Evolutionary conservation across 2,113 vertebrate genomes (phyloP), one percentile per base, ranked within the genome.

Genomic region (Columba janthina): DNA sequence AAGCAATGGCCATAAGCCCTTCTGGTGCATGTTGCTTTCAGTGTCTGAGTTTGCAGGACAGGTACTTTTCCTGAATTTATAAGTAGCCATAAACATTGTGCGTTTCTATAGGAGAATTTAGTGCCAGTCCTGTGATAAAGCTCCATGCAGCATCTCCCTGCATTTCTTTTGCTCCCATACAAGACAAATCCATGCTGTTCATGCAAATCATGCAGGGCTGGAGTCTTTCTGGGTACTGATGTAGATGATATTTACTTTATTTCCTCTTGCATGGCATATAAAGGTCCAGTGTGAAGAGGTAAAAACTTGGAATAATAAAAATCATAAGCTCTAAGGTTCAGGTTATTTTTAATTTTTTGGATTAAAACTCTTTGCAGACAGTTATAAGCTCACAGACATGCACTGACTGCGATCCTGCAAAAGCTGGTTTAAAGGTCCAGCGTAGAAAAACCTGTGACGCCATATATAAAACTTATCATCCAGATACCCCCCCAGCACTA

Each of bases 71-170:
- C 46, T 21, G 32, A 26, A 29, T 54, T 69, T 76, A 10, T 11
- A 17, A 40, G 50, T 4, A 57, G 18, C 16, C 11, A 12, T 26
- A 44, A 72, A 31, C 19, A 21, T 0, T 25, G 42, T 58, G 34
- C 13, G 10, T 90, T 84, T 53, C 57, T 72, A 38, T 42, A 38
- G 61, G 73, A 62, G 56, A 17, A 29, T 15, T 70, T 12, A 16
- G 57, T 67, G 61, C 48, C 25, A 24, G 42, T 56, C 18, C 46
- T 51, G 76, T 18, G 60, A 10, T 12, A 81, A 64, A 53, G 56
- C 17, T 69, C 11, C 0, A 0, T 4, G 48, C 2, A 9, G 19
- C 1, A 2, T 5, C 15, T 7, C 6, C 34, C 34, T 21, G 1
- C 12, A 1, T 8, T 40, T 40, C 12, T 40, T 40, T 40, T 40